Evolutionary conservation across 2,888 invertebrate genomes (phyloP), one percentile per base, ranked within the genome.

Genomic region (Ametastegia equiseti): DNA sequence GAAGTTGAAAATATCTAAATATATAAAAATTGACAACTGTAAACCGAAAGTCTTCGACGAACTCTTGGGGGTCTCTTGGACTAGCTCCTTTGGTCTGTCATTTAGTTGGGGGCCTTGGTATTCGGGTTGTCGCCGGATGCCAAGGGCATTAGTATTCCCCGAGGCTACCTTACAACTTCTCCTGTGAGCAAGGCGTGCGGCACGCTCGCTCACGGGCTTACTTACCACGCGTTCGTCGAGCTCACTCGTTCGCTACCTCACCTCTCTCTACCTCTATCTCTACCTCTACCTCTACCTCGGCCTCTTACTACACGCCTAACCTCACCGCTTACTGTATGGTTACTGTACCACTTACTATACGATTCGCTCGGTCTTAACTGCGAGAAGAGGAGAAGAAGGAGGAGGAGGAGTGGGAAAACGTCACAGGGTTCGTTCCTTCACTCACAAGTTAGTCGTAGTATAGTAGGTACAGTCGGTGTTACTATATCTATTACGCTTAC

Each of bases 121-220:
- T 73, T 67, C 73, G 80, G 73, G 60, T 80, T 73, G 80, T 80
- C 80, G 79, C 79, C 81, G 81, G 81, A 81, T 81, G 79, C 79
- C 81, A 81, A 63, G 79, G 81, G 81, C 81, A 81, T 81, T 81
- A 81, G 81, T 81, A 81, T 81, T 81, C 81, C 81, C 65, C 57
- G 81, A 81, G 81, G 81, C 81, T 79, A 69, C 69, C 81, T 81
- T 79, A 79, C 78, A 79, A 79, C 81, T 79, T 78, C 67, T 65
- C 81, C 79, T 50, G 33, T 50, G 39, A 36, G 19, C 50, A 27
- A 75, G 75, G 75, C 75, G 75, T 75, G 75, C 75, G 75, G 75
- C 77, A 57, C 73, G 47, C 73, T 50, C 78, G 42, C 78, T 63
- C 57, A 50, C 42, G 63, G 60, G 60, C 78, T 57, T 30, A 42